Evolutionary conservation across 2,888 invertebrate species (phyloP).

Genomic region (Drosophila helvetica): DNA sequence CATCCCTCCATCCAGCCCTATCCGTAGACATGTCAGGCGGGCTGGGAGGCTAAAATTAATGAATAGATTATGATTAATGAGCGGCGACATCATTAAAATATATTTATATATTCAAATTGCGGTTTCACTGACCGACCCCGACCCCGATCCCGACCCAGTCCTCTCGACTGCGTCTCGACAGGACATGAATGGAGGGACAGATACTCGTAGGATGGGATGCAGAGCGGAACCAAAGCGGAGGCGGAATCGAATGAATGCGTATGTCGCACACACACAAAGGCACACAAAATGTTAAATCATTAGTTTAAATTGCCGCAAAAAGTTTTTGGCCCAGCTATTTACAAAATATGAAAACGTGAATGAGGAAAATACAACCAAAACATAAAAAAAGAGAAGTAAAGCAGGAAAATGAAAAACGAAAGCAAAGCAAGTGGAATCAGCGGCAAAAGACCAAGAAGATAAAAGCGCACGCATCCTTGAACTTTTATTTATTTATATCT

Average conservation of each 20-base stretch:
- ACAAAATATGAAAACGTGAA: constrained; percentile 78
- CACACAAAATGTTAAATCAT: constrained; percentile 72
- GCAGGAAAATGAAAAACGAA: constrained; percentile 47
- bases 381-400: constrained; percentile 3
- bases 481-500: constrained; percentile 78
- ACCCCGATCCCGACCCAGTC: constrained; percentile 5
- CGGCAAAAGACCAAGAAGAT: constrained; percentile 63
- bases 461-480: constrained; percentile 79
- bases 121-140: constrained; percentile 64
- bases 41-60: constrained; percentile 69
- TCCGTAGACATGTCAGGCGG: constrained; percentile 65
- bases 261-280: constrained; percentile 60
- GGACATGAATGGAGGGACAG: constrained; percentile 33
- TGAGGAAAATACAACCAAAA: constrained; percentile 42
- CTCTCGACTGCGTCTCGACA: constrained; percentile 44
- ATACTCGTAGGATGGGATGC: not conserved
- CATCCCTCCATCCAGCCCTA: not conserved
- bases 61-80: constrained; percentile 80
- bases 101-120: constrained; percentile 78
- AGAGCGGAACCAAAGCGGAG: not conserved
- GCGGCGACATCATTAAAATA: constrained; percentile 79
- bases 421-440: constrained; percentile 66
- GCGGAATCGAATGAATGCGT: constrained; percentile 53
- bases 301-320: constrained; percentile 77
- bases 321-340: constrained; percentile 64